Percentiles rank a stretch among this genome's conserved stretches.
Conservation (phyloP, 2,888 invertebrate species). For the Bombylius discolor region DNA sequence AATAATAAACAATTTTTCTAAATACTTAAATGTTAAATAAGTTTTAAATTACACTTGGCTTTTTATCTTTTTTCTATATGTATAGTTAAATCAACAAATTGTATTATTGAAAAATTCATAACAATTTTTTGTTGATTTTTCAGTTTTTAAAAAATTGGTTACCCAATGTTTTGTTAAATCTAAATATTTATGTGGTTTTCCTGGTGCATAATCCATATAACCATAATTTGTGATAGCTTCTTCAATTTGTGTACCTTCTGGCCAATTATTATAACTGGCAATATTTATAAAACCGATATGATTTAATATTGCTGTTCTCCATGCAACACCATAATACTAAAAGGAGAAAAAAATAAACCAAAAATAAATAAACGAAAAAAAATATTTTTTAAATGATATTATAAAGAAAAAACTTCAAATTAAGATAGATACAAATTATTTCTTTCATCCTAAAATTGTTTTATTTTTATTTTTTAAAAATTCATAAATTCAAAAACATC, state of each 20-base stretch:
- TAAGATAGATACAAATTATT: too few species aligned
- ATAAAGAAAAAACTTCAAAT: too few species aligned
- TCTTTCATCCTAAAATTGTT: too few species aligned
- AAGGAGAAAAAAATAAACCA: slow-evolving; percentile 1
- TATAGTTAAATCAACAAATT: slow-evolving; percentile 26
- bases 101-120: slow-evolving; percentile 36
- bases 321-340: slow-evolving; percentile 49
- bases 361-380: neutral
- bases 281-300: slow-evolving; percentile 46
- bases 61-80: neutral
- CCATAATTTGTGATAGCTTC: slow-evolving; percentile 38
- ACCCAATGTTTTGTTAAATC: slow-evolving; percentile 50
- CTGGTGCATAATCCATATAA: slow-evolving; percentile 45
- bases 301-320: slow-evolving; percentile 45
- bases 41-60: neutral
- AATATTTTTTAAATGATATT: too few species aligned
- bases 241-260: slow-evolving; percentile 63
- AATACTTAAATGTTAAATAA: too few species aligned
- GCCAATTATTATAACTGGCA: slow-evolving; percentile 64
- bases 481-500: too few species aligned
- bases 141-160: slow-evolving; percentile 37
- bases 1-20: neutral
- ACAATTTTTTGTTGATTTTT: slow-evolving; percentile 27
- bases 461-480: too few species aligned
- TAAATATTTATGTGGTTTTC: slow-evolving; percentile 47